Conservation (phyloP, 1,140 invertebrate genomes). For the Drosophila arawakana region DNA sequence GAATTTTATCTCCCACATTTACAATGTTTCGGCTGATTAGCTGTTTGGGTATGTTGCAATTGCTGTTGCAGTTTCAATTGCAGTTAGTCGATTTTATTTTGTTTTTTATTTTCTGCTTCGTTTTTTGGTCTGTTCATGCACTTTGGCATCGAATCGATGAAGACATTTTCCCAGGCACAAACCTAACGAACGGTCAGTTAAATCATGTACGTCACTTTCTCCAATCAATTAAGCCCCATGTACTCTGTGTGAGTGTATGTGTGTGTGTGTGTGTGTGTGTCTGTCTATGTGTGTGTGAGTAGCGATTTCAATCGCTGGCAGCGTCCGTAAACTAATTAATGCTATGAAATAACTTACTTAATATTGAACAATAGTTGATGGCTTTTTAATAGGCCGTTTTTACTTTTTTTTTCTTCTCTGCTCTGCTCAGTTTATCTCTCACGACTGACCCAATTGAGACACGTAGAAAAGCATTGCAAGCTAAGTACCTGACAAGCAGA, state of each 20-base stretch:
- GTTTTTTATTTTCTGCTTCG: constrained; percentile 1
- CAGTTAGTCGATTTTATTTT: constrained; percentile 3
- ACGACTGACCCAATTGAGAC: constrained; percentile 64
- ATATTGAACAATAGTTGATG: constrained; percentile 81
- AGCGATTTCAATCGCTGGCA: constrained; percentile 72
- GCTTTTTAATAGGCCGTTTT: constrained; percentile 68
- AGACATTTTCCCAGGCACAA: constrained; percentile 71
- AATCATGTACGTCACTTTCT: constrained; percentile 70
- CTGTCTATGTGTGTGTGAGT: constrained; percentile 31
- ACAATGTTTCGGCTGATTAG: constrained; percentile 48
- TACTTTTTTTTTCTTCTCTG: constrained; percentile 41
- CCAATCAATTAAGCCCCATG: constrained; percentile 77
- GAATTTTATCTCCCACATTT: constrained; percentile 48
- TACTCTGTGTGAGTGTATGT: constrained; percentile 28
- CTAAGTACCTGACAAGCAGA: not conserved
- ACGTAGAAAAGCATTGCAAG: constrained; percentile 20
- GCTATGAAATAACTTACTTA: constrained; percentile 79
- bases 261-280: constrained; percentile 17
- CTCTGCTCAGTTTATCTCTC: constrained; percentile 38
- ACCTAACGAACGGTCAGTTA: constrained; percentile 39
- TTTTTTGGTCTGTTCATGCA: constrained; percentile 31
- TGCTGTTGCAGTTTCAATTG: constrained; percentile 40
- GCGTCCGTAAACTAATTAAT: constrained; percentile 60
- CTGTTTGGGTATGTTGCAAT: constrained; percentile 37
- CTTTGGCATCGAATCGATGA: constrained; percentile 56